Base-by-base conservation (phyloP, 1,140 invertebrate species). In the Macrobrachium nipponense region DNA sequence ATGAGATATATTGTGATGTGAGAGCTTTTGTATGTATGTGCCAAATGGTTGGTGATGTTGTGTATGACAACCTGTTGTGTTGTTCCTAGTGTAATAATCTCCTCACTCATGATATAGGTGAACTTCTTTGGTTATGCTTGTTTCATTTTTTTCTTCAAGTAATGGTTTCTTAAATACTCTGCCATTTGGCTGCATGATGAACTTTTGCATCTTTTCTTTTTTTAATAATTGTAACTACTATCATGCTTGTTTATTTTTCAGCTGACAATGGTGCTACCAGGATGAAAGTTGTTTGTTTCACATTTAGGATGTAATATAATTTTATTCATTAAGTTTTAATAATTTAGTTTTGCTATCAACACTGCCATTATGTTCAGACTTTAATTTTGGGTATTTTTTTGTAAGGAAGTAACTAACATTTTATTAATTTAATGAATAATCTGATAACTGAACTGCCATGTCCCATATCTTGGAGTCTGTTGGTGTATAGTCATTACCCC, bases 361-460 rank as follows among this genome's bases (percentile, higher is more conserved):
- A 68, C 64, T 68, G 64, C 64, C 64, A 68, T 68, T 68, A 68
- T 68, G 64, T 68, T 68, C 64, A 68, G 64, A 68, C 64, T 68
- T 68, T 68, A 68, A 68, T 68, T 68, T 68, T n/a, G 64, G 64
- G n/a, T 68, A 20, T n/a, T 68, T 68, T 68, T 27, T 68, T 20
- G 18, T 68, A 68, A 68, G 64, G 64, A 68, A 68, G 27, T 68
- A 68, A 68, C 64, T 68, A 68, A 68, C 64, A 11, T 20, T 68
- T 20, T 68, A 20, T 68, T 68, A 20, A 68, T 20, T n/a, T 68
- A 20, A 68, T 20, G n/a, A 11, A 68, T 68, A 68, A 27, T 27
- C 64, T 68, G 64, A 68, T 68, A 68, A 68, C 64, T 68, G 64
- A 36, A 36, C 27, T 36, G 27, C 64, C 64, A 68, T 68, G 64